Percentiles rank a stretch among this genome's conserved stretches.
These are phyloP conservation scores for Colinus virginianus DNA, from an alignment of 2,113 vertebrate genomes.

Conservation along the genomic window DNA sequence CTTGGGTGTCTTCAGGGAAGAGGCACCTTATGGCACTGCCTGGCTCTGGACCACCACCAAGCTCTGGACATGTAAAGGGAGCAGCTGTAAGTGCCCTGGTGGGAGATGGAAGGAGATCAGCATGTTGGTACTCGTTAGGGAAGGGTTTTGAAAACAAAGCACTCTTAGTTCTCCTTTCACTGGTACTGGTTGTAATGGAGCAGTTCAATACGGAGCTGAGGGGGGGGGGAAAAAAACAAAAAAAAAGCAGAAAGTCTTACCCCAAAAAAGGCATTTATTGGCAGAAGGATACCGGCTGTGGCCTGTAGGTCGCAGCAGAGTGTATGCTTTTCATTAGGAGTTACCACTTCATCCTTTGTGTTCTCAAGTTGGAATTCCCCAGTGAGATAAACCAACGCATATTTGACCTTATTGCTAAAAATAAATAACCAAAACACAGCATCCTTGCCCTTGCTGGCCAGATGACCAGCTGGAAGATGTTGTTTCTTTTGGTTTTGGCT, in stretches of 20 bases:
- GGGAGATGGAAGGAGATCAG: not conserved
- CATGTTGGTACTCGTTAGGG: not conserved
- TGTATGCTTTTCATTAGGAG: slow-evolving; percentile 26
- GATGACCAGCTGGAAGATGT: not conserved
- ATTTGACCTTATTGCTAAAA: fast-evolving
- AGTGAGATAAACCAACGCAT: not conserved
- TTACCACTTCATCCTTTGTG: not conserved
- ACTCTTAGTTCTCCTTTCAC: not conserved
- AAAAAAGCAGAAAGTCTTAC: not conserved
- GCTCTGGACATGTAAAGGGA: not conserved
- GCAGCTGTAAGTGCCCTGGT: not conserved
- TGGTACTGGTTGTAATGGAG: not conserved
- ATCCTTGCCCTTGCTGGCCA: not conserved
- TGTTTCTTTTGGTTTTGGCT: not conserved
- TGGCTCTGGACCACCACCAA: no score
- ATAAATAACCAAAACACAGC: not conserved
- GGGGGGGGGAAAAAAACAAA: no score
- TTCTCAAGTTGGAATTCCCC: not conserved
- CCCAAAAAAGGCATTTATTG: not conserved
- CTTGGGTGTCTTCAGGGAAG: no score
- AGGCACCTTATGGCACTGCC: no score
- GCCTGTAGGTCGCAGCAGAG: slow-evolving; percentile 71
- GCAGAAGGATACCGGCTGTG: not conserved
- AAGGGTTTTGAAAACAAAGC: not conserved
- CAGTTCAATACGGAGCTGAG: not conserved